Base-by-base conservation (phyloP, 2,888 invertebrate species). In the Oligia strigilis region DNA sequence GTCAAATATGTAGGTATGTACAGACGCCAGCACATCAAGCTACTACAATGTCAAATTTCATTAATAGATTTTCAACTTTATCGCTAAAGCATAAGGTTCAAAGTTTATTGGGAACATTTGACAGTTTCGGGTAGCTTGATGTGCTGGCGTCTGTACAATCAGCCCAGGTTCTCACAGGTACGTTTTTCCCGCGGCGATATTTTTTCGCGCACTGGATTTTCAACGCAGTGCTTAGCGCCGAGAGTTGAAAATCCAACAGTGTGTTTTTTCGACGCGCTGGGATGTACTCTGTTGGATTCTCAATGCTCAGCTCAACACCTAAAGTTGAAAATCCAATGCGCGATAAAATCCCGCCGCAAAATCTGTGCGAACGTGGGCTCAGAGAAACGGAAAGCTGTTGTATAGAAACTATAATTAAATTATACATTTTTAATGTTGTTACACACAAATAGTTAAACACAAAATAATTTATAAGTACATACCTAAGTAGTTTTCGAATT, bases 401-500 rank as follows among this genome's bases (percentile, higher is more conserved):
- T 36, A 60, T 58, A 29, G 29, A 29, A 1, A 40, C 2, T 29
- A 5, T 78, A 46, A 29, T 60, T 69, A 52, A 69, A n/a, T 66
- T 71, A 72, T 49, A 71, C 46, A 55, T 64, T 40, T 17, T 74
- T 40, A 14, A 67, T 52, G 23, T 60, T 82, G 58, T 49, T 74
- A 81, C 36, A 43, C 49, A 43, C 6, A 46, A 46, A 46, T 3
- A 46, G 46, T 46, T 46, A 46, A 46, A 46, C 46, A 46, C 82
- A 67, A 75, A 75, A n/a, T 60, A 67, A 82, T 40, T 40, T 40
- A 49, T 29, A 29, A 29, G 29, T 29, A 29, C 29, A 29, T 75
- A 46, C 46, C 46, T 46, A 75, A 29, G 49, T 82, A n/a, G 11
- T 40, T 49, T 77, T 69, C 23, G 60, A 83, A 77, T 80, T 77